Conservation (phyloP, 2,797 vertebrate species). For the Mastacembelus armatus region DNA sequence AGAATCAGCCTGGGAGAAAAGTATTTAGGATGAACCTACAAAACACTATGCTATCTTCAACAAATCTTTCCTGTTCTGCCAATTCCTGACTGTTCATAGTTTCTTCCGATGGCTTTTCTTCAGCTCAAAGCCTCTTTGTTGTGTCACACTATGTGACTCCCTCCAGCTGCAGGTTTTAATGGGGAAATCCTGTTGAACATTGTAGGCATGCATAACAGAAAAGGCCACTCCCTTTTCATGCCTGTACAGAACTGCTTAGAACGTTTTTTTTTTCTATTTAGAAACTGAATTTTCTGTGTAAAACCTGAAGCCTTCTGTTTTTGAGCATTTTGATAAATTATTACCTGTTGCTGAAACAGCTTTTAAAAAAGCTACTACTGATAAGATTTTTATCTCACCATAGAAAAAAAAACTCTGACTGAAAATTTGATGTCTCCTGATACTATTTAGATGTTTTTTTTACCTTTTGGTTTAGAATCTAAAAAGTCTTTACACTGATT, state of each 20-base stretch:
- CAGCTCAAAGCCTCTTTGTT: conserved; percentile 52
- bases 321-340: conserved; percentile 39
- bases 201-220: conserved; percentile 57
- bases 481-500: conserved; percentile 37
- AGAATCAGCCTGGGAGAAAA: conserved; percentile 3
- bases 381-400: conserved; percentile 46
- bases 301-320: conserved; percentile 27
- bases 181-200: conserved; percentile 49
- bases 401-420: conserved; percentile 34
- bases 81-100: conserved; percentile 11
- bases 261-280: conserved; percentile 17
- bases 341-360: conserved; percentile 16
- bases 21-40: neutral
- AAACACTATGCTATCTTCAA: neutral
- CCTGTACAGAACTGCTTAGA: conserved; percentile 32
- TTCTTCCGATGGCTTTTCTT: conserved; percentile 24
- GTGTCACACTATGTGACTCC: conserved; percentile 34
- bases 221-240: conserved; percentile 39
- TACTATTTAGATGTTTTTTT: conserved; percentile 27
- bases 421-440: conserved; percentile 24
- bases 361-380: conserved; percentile 43
- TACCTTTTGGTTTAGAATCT: conserved; percentile 18
- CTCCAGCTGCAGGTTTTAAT: conserved; percentile 58
- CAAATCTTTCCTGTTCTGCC: conserved; percentile 5
- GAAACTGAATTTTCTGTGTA: conserved; percentile 32